Evolutionary conservation across 2,797 vertebrate species (phyloP).

Genomic region (Smutsia gigantea): DNA sequence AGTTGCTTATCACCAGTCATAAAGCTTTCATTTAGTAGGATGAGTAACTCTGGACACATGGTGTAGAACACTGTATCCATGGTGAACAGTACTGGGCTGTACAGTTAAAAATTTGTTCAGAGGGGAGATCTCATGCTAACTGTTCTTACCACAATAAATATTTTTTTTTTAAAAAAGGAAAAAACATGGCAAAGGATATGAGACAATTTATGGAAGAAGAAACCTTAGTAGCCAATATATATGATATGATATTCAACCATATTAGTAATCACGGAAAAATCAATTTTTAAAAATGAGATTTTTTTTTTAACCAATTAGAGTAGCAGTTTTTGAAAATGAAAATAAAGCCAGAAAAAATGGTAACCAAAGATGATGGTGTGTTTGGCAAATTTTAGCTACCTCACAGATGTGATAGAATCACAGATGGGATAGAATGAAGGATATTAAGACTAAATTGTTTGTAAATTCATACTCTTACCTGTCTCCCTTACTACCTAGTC

Average conservation of each 20-base stretch:
- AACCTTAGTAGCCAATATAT: background rate
- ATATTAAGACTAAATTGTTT: background rate
- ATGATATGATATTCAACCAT: background rate
- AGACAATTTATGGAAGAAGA: background rate
- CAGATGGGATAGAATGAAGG: background rate
- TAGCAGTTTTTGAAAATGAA: background rate
- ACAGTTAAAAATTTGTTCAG: background rate
- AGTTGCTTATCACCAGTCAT: background rate
- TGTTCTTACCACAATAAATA: background rate
- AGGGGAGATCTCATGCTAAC: background rate
- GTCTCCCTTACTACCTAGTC: background rate
- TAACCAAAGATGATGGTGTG: background rate
- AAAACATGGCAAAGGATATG: background rate
- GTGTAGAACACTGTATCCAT: background rate
- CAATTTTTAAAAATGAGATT: background rate
- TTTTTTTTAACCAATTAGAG: background rate
- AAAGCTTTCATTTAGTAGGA: background rate
- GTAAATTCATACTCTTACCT: background rate
- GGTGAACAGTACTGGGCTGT: background rate
- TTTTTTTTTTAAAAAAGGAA: background rate
- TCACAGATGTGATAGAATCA: background rate
- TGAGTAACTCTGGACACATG: background rate
- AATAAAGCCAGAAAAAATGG: background rate
- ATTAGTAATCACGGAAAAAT: background rate
- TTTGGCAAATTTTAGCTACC: background rate